Conservation (phyloP, 2,888 invertebrate genomes). For the Ormia ochracea region DNA sequence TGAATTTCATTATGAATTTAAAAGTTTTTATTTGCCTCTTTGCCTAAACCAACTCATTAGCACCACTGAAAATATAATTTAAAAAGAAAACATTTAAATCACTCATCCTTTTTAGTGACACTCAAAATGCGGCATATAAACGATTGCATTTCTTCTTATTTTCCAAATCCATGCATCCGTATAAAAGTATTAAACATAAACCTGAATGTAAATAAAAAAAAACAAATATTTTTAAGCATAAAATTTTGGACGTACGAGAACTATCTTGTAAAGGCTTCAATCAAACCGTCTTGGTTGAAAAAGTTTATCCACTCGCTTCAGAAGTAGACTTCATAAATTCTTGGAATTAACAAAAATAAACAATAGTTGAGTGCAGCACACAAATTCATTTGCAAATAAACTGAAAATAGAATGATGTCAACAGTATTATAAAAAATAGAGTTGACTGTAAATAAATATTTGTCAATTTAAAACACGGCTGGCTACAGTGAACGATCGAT, state of each 20-base stretch:
- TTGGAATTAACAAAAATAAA: constrained; percentile 10
- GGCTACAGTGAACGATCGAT: neutral
- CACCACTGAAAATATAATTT: too few species aligned
- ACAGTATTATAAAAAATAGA: constrained; percentile 25
- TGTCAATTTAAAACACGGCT: constrained; percentile 36
- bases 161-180: too few species aligned
- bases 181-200: too few species aligned
- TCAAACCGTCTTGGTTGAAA: neutral
- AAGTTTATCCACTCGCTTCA: neutral
- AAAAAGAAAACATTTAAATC: too few species aligned
- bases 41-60: too few species aligned
- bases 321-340: neutral
- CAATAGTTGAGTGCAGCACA: constrained; percentile 10
- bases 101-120: too few species aligned
- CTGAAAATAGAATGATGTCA: constrained; percentile 45
- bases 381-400: constrained; percentile 29
- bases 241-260: neutral
- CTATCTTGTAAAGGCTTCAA: neutral
- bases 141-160: too few species aligned
- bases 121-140: too few species aligned
- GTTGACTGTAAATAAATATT: constrained; percentile 48
- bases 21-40: too few species aligned
- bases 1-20: too few species aligned
- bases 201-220: too few species aligned
- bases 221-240: too few species aligned